Evolutionary conservation across 2,888 invertebrate genomes (phyloP), one percentile per base, ranked within the genome.

Genomic region (Parapristionchus giblindavisi): DNA sequence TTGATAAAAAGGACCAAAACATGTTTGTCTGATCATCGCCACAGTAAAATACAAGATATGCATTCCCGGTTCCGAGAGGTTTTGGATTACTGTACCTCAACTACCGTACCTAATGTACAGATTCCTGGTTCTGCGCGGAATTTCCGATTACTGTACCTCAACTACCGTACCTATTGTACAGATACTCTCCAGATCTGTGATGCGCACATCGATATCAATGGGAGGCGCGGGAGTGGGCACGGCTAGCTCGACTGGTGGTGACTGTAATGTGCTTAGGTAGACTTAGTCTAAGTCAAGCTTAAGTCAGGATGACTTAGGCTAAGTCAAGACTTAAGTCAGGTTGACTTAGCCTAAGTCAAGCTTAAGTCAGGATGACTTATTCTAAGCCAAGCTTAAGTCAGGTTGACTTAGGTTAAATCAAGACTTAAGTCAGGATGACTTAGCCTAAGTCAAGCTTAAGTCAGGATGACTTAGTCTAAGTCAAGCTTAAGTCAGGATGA

Each of bases 171-270:
- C 72, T 34, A 72, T 72, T 11, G 72, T 72, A 43, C 72, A 72
- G 72, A 72, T 72, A n/a, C 72, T 72, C 24, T 72, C 58, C 51
- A 72, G 72, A 38, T 60, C 58, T 8, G 6, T 8, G 8, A 72
- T 72, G 1, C 34, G 2, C 3, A 72, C 48, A 32, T 56, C 56
- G 24, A 27, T 51, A 27, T 72, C 72, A 32, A 43, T 34, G 4
- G 32, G 14, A 1, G 32, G 32, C 32, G 38, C 52, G 0, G 70
- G 70, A 11, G 24, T 6, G 1, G 29, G 29, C 3, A 38, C 52
- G 14, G 38, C 52, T 34, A 54, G 29, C 54, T 52, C 38, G 38
- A 54, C 70, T 11, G 52, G 54, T 27, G 52, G 70, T 38, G 52
- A 54, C 70, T 70, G 70, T 11, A 70, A 8, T 56, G 56, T 21